Conservation (phyloP, 2,113 vertebrate species). For the Podarcis raffonei region DNA sequence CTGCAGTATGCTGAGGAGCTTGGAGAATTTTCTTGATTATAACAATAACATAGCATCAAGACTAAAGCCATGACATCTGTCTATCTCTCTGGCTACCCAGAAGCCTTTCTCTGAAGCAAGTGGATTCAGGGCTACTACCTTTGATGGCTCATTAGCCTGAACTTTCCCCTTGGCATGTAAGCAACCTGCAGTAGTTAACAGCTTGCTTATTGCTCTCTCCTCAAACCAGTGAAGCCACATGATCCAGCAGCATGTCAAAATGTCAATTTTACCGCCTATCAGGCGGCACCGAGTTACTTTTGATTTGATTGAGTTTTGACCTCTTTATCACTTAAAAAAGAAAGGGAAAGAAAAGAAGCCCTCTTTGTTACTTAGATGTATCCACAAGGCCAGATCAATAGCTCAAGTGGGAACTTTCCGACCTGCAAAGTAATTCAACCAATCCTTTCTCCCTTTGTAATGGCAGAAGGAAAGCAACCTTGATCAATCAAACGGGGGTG, state of each 20-base stretch:
- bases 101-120: background rate
- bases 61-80: background rate
- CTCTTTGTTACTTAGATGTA: conserved; percentile 32
- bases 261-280: conserved; percentile 25
- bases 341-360: background rate
- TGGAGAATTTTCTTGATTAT: too few relatives aligned
- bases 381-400: conserved; percentile 30
- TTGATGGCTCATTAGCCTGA: background rate
- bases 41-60: too few relatives aligned
- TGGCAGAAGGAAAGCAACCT: background rate
- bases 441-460: conserved; percentile 7
- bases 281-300: background rate
- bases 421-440: conserved; percentile 23
- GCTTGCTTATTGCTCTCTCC: background rate
- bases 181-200: background rate
- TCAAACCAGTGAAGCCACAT: background rate
- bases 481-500: conserved; percentile 3
- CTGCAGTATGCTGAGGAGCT: too few relatives aligned
- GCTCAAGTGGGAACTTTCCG: conserved; percentile 24
- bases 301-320: conserved; percentile 33
- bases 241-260: conserved; percentile 14
- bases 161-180: background rate
- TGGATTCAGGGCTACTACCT: background rate
- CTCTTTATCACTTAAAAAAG: conserved; percentile 20
- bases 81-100: background rate